Conservation (phyloP, 2,797 vertebrate species). For the Gadopsis marmoratus region DNA sequence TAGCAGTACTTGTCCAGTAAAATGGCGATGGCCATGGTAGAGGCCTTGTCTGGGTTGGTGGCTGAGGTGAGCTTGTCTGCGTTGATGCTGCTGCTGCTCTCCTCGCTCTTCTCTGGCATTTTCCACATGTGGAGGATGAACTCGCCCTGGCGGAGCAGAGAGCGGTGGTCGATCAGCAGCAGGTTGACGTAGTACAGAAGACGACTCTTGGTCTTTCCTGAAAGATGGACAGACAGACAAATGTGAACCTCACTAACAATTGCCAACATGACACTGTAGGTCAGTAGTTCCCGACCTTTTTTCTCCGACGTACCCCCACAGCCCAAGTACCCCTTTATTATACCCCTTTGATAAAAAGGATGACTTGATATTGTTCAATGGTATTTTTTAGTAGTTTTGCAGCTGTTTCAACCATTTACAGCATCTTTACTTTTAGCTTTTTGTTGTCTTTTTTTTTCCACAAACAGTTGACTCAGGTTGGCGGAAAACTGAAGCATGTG, state of each 20-base stretch:
- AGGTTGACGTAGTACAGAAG: slow-evolving; percentile 98
- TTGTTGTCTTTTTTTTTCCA: too few species aligned
- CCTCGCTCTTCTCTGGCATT: slow-evolving; percentile 94
- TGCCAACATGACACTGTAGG: background rate
- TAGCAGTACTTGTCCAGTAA: slow-evolving; percentile 96
- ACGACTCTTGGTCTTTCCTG: slow-evolving; percentile 89
- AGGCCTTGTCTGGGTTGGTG: slow-evolving; percentile 96
- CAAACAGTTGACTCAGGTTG: too few species aligned
- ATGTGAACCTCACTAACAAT: background rate
- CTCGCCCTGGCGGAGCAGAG: slow-evolving; percentile 94
- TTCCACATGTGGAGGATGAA: slow-evolving; percentile 99
- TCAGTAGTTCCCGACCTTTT: too few species aligned
- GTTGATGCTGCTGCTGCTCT: slow-evolving; percentile 95
- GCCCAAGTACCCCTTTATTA: too few species aligned
- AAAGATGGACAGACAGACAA: background rate
- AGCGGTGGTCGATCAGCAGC: slow-evolving; percentile 95
- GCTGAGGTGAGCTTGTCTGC: slow-evolving; percentile 98
- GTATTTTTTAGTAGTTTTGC: too few species aligned
- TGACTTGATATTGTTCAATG: too few species aligned
- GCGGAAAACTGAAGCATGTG: too few species aligned
- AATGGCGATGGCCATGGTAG: slow-evolving; percentile 94
- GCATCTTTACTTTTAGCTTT: too few species aligned
- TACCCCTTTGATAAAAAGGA: too few species aligned
- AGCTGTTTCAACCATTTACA: too few species aligned
- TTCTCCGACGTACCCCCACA: too few species aligned